Evolutionary conservation across 1,140 invertebrate species (phyloP).

Genomic region (Conus ventricosus): DNA sequence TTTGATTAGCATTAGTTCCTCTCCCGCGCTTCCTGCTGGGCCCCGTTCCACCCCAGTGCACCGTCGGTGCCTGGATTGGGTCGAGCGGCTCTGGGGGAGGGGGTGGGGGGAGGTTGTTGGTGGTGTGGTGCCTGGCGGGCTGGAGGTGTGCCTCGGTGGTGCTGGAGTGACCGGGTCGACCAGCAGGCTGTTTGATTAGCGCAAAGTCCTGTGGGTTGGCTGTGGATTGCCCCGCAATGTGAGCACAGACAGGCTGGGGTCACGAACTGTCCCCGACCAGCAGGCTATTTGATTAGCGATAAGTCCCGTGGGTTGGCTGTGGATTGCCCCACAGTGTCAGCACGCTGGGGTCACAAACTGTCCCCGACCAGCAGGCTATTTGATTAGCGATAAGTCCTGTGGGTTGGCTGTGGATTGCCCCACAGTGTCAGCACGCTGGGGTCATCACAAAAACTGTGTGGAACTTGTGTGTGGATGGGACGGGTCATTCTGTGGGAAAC

Average conservation of each 20-base stretch:
- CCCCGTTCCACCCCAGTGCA: not conserved
- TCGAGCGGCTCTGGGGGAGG: not conserved
- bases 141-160: not conserved
- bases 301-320: not conserved
- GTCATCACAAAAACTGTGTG: not conserved
- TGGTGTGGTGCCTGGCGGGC: not conserved
- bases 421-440: not conserved
- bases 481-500: too few relatives aligned
- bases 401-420: too few relatives aligned
- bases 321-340: not conserved
- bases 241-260: too few relatives aligned
- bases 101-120: too few relatives aligned
- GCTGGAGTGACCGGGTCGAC: not conserved
- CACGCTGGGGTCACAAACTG: too few relatives aligned
- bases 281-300: not conserved
- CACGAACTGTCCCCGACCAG: too few relatives aligned
- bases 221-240: not conserved
- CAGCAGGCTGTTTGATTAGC: not conserved
- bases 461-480: not conserved
- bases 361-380: not conserved
- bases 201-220: not conserved
- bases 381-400: not conserved
- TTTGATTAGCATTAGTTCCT: slow-evolving; percentile 13
- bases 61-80: not conserved
- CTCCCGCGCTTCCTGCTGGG: not conserved